Percentiles rank a stretch among this genome's conserved stretches.
phyloP scores from a whole-genome alignment of 2,888 invertebrate species.

The Platycheirus albimanus region DNA sequence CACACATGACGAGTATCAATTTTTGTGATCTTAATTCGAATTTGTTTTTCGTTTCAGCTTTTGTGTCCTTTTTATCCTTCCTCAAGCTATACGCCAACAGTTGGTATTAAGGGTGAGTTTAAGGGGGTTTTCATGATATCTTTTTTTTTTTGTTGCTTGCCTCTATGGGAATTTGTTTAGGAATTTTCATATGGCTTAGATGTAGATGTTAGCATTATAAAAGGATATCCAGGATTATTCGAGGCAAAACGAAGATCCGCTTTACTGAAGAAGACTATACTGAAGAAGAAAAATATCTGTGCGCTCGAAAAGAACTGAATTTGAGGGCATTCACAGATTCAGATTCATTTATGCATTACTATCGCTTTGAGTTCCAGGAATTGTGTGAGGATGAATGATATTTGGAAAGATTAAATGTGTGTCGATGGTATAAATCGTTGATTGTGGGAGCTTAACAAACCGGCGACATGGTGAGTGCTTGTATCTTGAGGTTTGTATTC shows the following conservation, averaged over 20 bases:
- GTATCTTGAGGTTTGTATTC: too few species aligned
- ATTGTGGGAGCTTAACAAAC: constrained; percentile 35
- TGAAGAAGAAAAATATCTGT: neutral
- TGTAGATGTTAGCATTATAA: constrained; percentile 60
- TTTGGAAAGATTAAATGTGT: neutral
- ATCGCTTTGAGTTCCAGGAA: constrained; percentile 30
- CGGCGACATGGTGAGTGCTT: constrained; percentile 16
- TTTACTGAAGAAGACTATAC: constrained; percentile 12
- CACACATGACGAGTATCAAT: constrained; percentile 67
- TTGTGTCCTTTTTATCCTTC: constrained; percentile 51
- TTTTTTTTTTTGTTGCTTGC: constrained; percentile 22
- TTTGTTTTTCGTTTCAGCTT: constrained; percentile 57
- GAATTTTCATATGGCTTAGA: constrained; percentile 54
- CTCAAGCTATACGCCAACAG: too few species aligned
- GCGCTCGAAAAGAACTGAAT: constrained; percentile 27
- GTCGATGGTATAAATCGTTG: constrained; percentile 26
- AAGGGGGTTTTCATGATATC: neutral
- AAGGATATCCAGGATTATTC: constrained; percentile 63
- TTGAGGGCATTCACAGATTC: constrained; percentile 58
- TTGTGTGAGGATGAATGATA: constrained; percentile 1
- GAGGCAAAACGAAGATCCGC: constrained; percentile 47
- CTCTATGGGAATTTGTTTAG: constrained; percentile 31
- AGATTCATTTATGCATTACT: constrained; percentile 69
- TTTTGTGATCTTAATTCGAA: constrained; percentile 70
- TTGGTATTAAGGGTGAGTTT: too few species aligned